Base-by-base conservation (phyloP, 2,888 invertebrate species). In the Hydropsyche betteni region DNA sequence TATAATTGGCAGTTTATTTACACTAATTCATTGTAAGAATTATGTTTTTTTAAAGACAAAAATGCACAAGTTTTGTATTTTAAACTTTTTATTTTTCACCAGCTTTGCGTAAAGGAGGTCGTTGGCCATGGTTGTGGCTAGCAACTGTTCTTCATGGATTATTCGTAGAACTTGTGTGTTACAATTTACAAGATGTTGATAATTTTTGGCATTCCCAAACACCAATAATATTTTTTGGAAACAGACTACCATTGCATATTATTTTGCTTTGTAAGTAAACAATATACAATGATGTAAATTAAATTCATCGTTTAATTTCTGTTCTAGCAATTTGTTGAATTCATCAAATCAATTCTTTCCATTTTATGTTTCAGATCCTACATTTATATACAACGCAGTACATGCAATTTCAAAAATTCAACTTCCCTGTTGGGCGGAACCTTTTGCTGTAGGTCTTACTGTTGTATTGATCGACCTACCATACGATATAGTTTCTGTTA, bases 171-270 rank as follows among this genome's bases (percentile, higher is more conserved):
- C 88, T 89, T 80, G 86, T 94, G 81, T 90, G 90, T 80, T 91
- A 93, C 81, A 87, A 88, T 78, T 81, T 92, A 24, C 93, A 93
- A 0, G 92, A 93, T 78, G 91, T 92, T 77, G 93, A 94, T 84
- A 94, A 93, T 83, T 94, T 93, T 84, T 95, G 94, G 94, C 94
- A 94, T 82, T 92, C 93, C 0, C 93, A 92, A 84, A 90, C 92
- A 0, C 91, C 92, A 0, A 83, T 94, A 36, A 91, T 93, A 79
- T 87, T 94, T 76, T 83, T 94, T 24, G 93, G 93, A 5, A 85
- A 89, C 50, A 86, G 94, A 64, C 84, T 93, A 72, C 94, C 94
- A 0, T 83, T 94, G 0, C 93, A 94, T 81, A 92, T 94, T 70
- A 84, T 92, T 34, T 82, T 92, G 5, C 81, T 94, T 38, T 94